Base-by-base conservation (phyloP, 1,140 invertebrate species). In the Akabosia matsudoensis region DNA sequence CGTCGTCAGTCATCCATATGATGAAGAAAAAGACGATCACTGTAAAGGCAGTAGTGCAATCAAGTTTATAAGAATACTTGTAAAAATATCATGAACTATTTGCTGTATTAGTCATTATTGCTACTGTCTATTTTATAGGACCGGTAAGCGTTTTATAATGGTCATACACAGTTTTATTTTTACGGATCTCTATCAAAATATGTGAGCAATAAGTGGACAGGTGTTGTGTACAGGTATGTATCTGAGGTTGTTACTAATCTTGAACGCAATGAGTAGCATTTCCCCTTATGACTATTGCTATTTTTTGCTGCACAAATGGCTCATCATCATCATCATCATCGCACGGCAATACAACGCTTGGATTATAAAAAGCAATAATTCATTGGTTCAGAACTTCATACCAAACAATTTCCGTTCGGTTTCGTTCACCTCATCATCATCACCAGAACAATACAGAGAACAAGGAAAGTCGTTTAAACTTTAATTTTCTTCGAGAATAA, bases 311-410 rank as follows among this genome's bases (percentile, higher is more conserved):
- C 24, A 22, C n/a, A n/a, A n/a, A n/a, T n/a, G n/a, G n/a, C n/a
- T n/a, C n/a, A n/a, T n/a, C n/a, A n/a, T n/a, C 24, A 56, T 56
- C n/a, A 56, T 56, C 61, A 67, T 30, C 24, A 67, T 2, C 24
- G 31, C 7, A 30, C 22, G 31, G 24, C 4, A 61, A 22, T 7
- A 24, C 54, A 24, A n/a, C 24, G 54, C 54, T 14, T 61, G 4
- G 54, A 67, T 67, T 24, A 67, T 67, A 67, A 67, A 67, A 67
- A 67, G 61, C 31, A 67, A 67, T 67, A 67, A 67, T 30, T 67
- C 61, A 67, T 67, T 31, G 61, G 61, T 67, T 67, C 61, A 67
- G 61, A 56, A 67, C 61, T 67, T 67, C 61, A 67, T 67, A 30
- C 61, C 61, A 67, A 67, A 67, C 61, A 67, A 67, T 30, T 67